Evolutionary conservation across 2,797 vertebrate species (phyloP), one percentile per base, ranked within the genome.

Genomic region (Aeoliscus strigatus): DNA sequence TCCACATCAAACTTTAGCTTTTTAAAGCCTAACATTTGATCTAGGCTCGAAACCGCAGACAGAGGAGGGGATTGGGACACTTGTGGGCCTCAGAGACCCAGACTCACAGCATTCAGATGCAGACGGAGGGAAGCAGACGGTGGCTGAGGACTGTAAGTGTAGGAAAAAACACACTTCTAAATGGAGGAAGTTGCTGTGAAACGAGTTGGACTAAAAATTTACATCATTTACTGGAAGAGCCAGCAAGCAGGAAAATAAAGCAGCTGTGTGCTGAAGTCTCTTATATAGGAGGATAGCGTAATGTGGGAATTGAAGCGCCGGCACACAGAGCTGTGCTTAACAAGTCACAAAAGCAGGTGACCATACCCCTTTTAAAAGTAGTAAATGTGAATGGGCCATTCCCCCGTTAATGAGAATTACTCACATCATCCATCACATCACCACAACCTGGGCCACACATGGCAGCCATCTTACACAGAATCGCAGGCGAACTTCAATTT

Each of bases 21-120:
- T 91, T 89, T 88, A 91, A 92, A 90, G 85, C 87, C 88, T 77
- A 91, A 90, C 91, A 91, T 91, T 93, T 92, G 91, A 93, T 94
- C 91, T 90, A 70, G 74, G 70, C 87, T 88, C 89, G 88, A 84
- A 89, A 86, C 67, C 78, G 63, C 81, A 86, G 79, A 77, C 85
- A 34, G 40, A 83, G 85, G 85, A 59, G 80, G 82, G 80, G 87
- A 84, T 65, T 71, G 85, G 81, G 79, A 81, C 86, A 83, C 83
- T 82, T 75, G 82, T 77, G 52, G 70, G 58, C 66, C 51, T 18
- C 39, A 30, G 70, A 67, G 68, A 70, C 58, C 30, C 21, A 9
- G 12, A 33, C 53, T 66, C 63, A 54, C 62, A 43, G 37, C 48
- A 58, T 24, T 23, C 21, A 4, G 21, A 4, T 13, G 23, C 36